Base-by-base conservation (phyloP, 2,888 invertebrate species). In the Linnaemya vulpina region DNA sequence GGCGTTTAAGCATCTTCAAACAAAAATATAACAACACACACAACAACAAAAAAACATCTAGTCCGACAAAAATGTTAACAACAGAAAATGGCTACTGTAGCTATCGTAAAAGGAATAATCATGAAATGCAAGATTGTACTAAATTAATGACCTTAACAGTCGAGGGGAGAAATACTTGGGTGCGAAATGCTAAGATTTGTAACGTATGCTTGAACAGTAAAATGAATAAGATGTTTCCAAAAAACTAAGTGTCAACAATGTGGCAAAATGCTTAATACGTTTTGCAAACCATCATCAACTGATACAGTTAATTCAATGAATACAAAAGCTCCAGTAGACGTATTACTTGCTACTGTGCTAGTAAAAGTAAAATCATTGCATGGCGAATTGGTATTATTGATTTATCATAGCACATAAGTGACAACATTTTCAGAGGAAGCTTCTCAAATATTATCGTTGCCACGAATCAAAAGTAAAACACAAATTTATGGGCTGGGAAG, bases 391-490 rank as follows among this genome's bases (percentile, higher is more conserved):
- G 22, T 73, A 43, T 43, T 49, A 20, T 58, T 86, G 25, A 79
- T 84, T 13, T 79, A 81, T 58, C 82, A 80, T 38, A 75, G 79
- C 25, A 75, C 85, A n/a, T 83, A 86, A 49, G 58, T 68, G 40
- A 83, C 82, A 13, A 73, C 74, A 10, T 46, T 84, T 30, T 77
- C 83, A 15, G 77, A 78, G 70, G 82, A 86, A 68, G 82, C 76
- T 30, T 62, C 55, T 30, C 76, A 82, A 68, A 75, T 79, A 71
- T 65, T 81, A 17, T 15, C 17, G 10, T 35, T 83, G 30, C 68
- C 71, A 55, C 78, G 53, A 20, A 68, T 17, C 55, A 82, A 43
- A 70, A 43, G 20, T 51, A 74, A 22, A 11, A 67, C 83, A 9
- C 65, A 86, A 55, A 38, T 86, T 15, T 22, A 62, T 65, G 83